Base-by-base conservation (phyloP, 2,113 vertebrate genomes). In the Cisticola juncidis region DNA sequence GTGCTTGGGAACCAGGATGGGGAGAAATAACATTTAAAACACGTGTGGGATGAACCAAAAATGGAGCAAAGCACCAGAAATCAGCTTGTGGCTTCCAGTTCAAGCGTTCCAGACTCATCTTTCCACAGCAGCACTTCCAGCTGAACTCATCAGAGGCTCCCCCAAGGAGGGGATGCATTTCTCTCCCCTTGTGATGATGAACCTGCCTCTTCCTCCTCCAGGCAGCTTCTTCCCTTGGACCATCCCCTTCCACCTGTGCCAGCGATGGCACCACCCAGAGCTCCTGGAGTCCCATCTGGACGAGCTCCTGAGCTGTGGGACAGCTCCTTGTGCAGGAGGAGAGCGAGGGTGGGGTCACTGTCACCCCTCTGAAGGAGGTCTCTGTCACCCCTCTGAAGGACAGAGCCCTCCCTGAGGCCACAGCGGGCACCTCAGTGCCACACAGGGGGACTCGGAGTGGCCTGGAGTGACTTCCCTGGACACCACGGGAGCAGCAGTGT, bases 401-500 rank as follows among this genome's bases (percentile, higher is more conserved):
- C 3, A 9, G 22, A 61, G 73, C n/a, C 64, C 53, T 23, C 8
- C 36, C 85, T 2, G 45, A 61, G 54, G 64, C 24, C 42, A 6
- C 54, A 33, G 17, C 0, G 0, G 19, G 29, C n/a, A 29, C 33
- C 17, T 5, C 5, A 6, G 74, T 25, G 48, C 1, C 54, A 47
- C 42, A 11, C 13, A 3, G 45, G 11, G 44, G n/a, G 11, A 20
- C 38, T 8, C 40, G 0, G 2, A 12, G 53, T 0, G 2, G 9
- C 36, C 84, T 47, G 7, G 4, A 0, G 22, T 1, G 17, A 36
- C 8, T 5, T 4, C 56, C 26, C 40, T 1, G 14, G 24, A 9
- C 4, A 14, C 22, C 9, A 0, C 0, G 1, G 66, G 7, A 21
- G 51, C n/a, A 66, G 76, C 77, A 5, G 36, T 0, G 2, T 2